Evolutionary conservation across 1,140 invertebrate species (phyloP).

Genomic region (Notospermus geniculatus): DNA sequence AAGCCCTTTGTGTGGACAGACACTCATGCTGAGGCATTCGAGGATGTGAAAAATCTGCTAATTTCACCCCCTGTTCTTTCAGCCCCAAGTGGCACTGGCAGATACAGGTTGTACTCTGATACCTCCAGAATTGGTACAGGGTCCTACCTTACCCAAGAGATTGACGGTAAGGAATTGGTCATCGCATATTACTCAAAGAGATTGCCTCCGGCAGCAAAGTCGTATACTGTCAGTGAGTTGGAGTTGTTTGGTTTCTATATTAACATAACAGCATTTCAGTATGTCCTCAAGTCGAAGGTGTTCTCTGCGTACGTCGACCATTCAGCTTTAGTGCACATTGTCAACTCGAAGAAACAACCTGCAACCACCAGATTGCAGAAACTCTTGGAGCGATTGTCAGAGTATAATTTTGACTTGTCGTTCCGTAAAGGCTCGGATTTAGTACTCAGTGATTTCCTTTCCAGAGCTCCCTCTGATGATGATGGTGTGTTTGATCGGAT

Average conservation of each 20-base stretch:
- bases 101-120: not conserved
- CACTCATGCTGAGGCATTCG: not conserved
- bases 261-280: not conserved
- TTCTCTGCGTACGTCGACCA: not conserved
- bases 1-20: conserved; percentile 1
- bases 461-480: conserved; percentile 2
- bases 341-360: not conserved
- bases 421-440: not conserved
- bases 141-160: not conserved
- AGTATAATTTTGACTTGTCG: not conserved
- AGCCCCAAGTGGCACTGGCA: not conserved
- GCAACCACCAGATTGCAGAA: not conserved
- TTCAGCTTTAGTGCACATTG: not conserved
- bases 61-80: not conserved
- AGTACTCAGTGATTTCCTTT: not conserved
- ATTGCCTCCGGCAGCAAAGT: conserved; percentile 1
- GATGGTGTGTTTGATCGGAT: not conserved
- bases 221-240: conserved; percentile 3
- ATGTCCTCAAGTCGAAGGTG: not conserved
- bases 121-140: not conserved
- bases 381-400: not conserved
- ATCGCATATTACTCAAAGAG: conserved; percentile 1
- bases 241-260: conserved; percentile 1
- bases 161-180: not conserved
- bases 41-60: not conserved